Evolutionary conservation across 2,113 vertebrate genomes (phyloP), one percentile per base, ranked within the genome.

Genomic region (Cariama cristata): DNA sequence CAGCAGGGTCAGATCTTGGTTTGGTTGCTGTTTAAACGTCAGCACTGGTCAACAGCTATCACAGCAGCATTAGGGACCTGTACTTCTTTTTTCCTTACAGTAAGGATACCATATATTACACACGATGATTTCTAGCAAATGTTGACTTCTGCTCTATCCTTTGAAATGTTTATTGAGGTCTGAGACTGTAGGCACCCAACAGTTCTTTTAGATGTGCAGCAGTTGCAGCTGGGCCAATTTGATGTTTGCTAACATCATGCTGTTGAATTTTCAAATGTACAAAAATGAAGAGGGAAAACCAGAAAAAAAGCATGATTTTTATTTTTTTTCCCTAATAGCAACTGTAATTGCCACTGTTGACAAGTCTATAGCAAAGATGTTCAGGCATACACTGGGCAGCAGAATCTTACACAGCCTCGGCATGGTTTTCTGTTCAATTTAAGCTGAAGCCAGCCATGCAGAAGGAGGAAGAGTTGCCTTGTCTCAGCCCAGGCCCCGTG

Each of bases 1-100:
- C 20, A 58, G 45, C 50, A 87, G 85, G 71, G 62, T 95, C 85
- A 79, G 42, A 11, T 91, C 53, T 94, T 91, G 60, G 84, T 96
- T 86, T 81, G 19, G 7, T 63, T 93, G 62, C 52, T 74, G 50
- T 91, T 95, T 82, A 91, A 96, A 93, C 49, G 62, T 85, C 83
- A 87, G 64, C 44, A 69, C 58, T 79, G 85, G 45, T 79, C 90
- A 96, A 42, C 33, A 66, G 33, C 50, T 90, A 74, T 55, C 88
- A 58, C 42, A 44, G 38, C 53, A 53, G 22, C 64, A 68, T 30
- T 52, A 64, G 33, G 23, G 53, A 90, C 32, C 38, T 72, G 40
- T 42, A 24, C 17, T 62, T 76, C 42, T 69, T 93, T 93, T 86
- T 79, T 79, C 49, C 45, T 79, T 87, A 55, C 28, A 67, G 14